Evolutionary conservation across 2,113 vertebrate species (phyloP), one percentile per base, ranked within the genome.

Genomic region (Platichthys stellatus): DNA sequence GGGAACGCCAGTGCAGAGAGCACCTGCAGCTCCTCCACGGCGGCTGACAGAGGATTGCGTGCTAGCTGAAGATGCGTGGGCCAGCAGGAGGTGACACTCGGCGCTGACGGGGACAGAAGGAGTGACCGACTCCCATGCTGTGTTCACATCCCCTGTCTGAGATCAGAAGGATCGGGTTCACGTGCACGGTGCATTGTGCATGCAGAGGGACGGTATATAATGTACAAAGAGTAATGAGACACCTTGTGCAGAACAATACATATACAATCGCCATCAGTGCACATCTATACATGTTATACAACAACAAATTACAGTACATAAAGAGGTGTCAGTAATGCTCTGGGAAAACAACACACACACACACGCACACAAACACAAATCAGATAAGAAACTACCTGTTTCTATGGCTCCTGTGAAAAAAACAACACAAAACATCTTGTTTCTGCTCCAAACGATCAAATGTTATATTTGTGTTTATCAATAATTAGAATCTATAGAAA

Each of bases 21-120:
- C 91, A 93, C 91, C 92, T 93, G 93, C 90, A 90, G 89, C 83
- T 72, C 83, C 87, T 84, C 80, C 72, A 85, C 85, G 76, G 81
- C 43, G 57, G 61, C 80, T 86, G 84, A 89, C 69, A 84, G 83
- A 87, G 86, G 90, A 89, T 92, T 61, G 87, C 84, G 81, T 93
- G 90, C 88, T 89, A 93, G 80, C 59, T 65, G 26, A 56, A 81
- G 81, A 86, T 26, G 40, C 69, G 47, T 49, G 63, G 80, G 86
- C 81, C 78, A 49, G 62, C 5, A 53, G 26, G 81, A 85, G 87
- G 81, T 85, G 85, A 91, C 78, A 84, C 84, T 83, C 24, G 45
- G 23, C 2, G 51, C 77, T 80, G 77, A 72, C 62, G 67, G 76
- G 69, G 69, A 79, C 74, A 69, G 76, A 57, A 77, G 71, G 83